Evolutionary conservation across 2,797 vertebrate genomes (phyloP), one percentile per base, ranked within the genome.

Genomic region (Enoplosus armatus): DNA sequence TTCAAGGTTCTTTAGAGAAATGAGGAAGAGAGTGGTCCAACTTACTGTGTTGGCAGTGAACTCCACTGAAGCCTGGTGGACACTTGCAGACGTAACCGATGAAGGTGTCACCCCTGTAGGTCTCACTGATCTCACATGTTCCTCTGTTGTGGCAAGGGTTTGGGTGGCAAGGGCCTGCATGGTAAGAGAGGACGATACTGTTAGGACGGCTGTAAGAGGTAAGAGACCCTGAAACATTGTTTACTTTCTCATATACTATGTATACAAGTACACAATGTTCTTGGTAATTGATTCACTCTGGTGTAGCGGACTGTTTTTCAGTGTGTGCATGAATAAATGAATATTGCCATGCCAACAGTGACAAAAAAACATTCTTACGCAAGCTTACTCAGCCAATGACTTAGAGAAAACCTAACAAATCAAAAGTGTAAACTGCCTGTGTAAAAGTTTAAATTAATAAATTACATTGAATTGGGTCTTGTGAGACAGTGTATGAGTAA

Each of bases 31-130:
- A 15, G 37, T 14, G 31, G 33, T 58, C 20, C 6, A 35, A 96
- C 98, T 98, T 96, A 99, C 98, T 99, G 95, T 99, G 98, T 84
- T 99, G 98, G 92, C 98, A 99, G 94, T 99, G 98, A 88, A 98
- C 94, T 82, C 98, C 98, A 80, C 96, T 98, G 91, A 98, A 99
- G 85, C 98, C 98, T 45, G 89, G 89, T 24, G 95, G 95, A 93
- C 98, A 99, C 93, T 97, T 98, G 93, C 98, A 99, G 84, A 98
- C 86, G 4, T 99, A 99, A 83, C 97, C 98, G 66, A 99, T 98
- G 92, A 99, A 99, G 2, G 98, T 99, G 89, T 99, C 98, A 0
- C 98, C 98, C 79, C 98, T 94, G 92, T 97, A 99, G 0, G 97
- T 97, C 95, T 98, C 97, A 26, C 98, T 99, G 82, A 99, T 97